Conservation (phyloP, 2,888 invertebrate genomes). For the Neocrepidodera transversa region DNA sequence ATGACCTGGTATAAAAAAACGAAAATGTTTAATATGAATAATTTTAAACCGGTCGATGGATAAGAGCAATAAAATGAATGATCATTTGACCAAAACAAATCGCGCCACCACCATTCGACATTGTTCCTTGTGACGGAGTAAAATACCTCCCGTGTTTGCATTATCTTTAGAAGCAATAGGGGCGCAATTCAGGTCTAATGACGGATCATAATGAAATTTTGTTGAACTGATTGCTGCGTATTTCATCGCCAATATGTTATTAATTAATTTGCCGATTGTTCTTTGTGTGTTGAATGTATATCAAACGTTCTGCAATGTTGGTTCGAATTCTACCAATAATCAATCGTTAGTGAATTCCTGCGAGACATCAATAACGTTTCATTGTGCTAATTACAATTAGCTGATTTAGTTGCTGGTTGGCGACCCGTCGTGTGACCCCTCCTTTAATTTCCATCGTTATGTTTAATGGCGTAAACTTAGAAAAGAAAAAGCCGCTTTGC, state of each 20-base stretch:
- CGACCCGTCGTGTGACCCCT: constrained; percentile 55
- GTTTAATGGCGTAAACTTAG: constrained; percentile 59
- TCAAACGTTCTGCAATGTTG: constrained; percentile 53
- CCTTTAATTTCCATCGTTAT: constrained; percentile 59
- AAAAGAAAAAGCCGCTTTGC: constrained; percentile 50
- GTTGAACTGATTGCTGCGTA: constrained; percentile 40
- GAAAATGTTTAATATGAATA: no score
- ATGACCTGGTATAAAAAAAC: no score
- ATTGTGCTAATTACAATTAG: constrained; percentile 59
- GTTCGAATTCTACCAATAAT: constrained; percentile 51
- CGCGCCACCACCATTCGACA: not conserved
- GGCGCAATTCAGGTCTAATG: constrained; percentile 38
- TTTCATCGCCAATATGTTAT: constrained; percentile 50
- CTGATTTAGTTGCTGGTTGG: constrained; percentile 57
- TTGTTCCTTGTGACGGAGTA: constrained; percentile 1
- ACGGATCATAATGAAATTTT: constrained; percentile 42
- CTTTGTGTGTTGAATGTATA: constrained; percentile 49
- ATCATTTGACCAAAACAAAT: not conserved
- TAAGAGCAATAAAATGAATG: not conserved
- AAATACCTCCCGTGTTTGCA: constrained; percentile 11
- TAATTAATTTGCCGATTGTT: constrained; percentile 53
- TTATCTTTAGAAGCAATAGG: constrained; percentile 35
- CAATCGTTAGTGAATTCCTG: constrained; percentile 55
- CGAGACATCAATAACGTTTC: constrained; percentile 58
- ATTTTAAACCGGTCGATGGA: no score